These are phyloP conservation scores for Pycnonotus jocosus DNA, from an alignment of 2,113 vertebrate genomes.

Conservation along the genomic window DNA sequence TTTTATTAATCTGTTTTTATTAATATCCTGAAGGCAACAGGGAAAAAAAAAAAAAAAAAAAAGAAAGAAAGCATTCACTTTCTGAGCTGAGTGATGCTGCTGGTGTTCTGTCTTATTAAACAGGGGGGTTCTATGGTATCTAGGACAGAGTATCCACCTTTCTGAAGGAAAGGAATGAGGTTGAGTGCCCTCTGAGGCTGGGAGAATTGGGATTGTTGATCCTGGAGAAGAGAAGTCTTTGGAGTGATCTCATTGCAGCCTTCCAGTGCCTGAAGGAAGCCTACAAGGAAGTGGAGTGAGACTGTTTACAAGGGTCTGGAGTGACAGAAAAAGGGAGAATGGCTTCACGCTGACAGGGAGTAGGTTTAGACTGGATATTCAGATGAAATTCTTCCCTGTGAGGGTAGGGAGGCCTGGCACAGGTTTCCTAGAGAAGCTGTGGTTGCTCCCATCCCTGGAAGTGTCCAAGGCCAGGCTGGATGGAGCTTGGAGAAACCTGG, in stretches of 20 bases:
- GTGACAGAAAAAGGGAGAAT: not conserved
- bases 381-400: not conserved
- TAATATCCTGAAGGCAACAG: conserved; percentile 65
- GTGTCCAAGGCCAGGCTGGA: not conserved
- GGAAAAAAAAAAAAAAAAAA: not conserved
- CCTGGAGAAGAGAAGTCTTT: not conserved
- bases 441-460: not conserved
- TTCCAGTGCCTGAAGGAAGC: not conserved
- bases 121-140: accelerated
- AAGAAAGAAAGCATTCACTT: not conserved
- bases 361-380: not conserved
- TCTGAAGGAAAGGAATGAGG: not conserved
- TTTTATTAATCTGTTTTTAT: conserved; percentile 70
- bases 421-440: not conserved
- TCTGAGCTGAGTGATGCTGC: not conserved
- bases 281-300: not conserved
- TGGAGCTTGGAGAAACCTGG: not conserved
- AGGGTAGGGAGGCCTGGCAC: not conserved
- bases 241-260: not conserved
- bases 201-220: not conserved
- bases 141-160: not conserved
- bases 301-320: not conserved
- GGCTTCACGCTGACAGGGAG: not conserved
- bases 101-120: not conserved
- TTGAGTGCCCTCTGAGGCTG: not conserved